phyloP scores from a whole-genome alignment of 2,888 invertebrate genomes.

The Rotaria macrura region DNA sequence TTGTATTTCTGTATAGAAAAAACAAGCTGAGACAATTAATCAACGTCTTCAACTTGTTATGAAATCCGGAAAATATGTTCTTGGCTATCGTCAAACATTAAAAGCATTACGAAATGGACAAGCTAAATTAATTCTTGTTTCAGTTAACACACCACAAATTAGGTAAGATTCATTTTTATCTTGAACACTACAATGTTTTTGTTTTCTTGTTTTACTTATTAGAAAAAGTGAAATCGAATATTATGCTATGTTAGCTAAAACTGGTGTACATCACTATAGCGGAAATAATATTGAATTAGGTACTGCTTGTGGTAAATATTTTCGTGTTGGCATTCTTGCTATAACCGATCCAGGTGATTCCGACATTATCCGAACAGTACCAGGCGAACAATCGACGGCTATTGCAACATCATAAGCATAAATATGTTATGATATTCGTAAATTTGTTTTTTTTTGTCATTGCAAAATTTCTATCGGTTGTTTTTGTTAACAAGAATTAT shows the following conservation, averaged over 20 bases:
- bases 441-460: not conserved
- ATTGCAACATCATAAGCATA: conserved; percentile 28
- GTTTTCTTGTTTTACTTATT: conserved; percentile 37
- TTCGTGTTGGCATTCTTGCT: conserved; percentile 89
- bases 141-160: conserved; percentile 94
- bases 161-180: conserved; percentile 57
- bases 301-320: conserved; percentile 98
- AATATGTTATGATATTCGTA: not conserved
- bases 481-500: conserved; percentile 12
- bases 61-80: conserved; percentile 94
- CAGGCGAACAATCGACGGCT: conserved; percentile 29
- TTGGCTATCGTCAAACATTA: conserved; percentile 93
- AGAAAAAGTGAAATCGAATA: conserved; percentile 99
- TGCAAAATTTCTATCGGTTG: conserved; percentile 3
- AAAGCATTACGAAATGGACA: conserved; percentile 93
- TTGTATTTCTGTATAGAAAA: conserved; percentile 22
- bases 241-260: conserved; percentile 97
- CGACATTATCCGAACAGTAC: conserved; percentile 32
- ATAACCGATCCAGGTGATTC: conserved; percentile 78
- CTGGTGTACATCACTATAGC: conserved; percentile 96
- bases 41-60: conserved; percentile 90
- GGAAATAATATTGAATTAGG: conserved; percentile 98
- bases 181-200: not conserved
- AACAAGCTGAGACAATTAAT: conserved; percentile 77
- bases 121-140: conserved; percentile 94